A percentile compares a stretch with the other conserved stretches of the same genome.
phyloP scores from a whole-genome alignment of 2,797 vertebrate genomes.

The Pelobates cultripes region DNA sequence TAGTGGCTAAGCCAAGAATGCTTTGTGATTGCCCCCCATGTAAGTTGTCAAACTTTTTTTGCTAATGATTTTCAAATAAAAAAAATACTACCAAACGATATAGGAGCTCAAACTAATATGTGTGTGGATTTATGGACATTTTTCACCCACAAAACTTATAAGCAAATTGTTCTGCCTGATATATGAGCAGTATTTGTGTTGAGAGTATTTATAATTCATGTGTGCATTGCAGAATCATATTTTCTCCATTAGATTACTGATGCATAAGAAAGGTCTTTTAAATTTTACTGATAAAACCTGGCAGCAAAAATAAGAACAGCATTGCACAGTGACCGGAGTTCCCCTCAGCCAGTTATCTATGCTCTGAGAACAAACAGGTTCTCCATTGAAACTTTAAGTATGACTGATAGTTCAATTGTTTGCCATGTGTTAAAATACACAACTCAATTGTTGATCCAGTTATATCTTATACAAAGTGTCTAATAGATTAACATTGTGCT shows the following conservation, averaged over 20 bases:
- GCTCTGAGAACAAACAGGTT: constrained; percentile 23
- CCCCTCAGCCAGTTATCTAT: constrained; percentile 17
- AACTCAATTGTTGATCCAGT: constrained; percentile 5
- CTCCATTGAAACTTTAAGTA: constrained; percentile 16
- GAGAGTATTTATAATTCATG: background rate
- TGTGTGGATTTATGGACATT: background rate
- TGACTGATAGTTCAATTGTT: constrained; percentile 32
- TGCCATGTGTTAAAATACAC: constrained; percentile 27
- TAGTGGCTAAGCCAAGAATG: too few species aligned
- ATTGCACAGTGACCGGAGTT: background rate
- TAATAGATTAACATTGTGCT: constrained; percentile 13
- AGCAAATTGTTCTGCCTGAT: background rate
- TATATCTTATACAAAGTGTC: background rate
- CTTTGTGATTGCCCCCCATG: too few species aligned
- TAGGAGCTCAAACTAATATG: background rate
- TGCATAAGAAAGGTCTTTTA: background rate
- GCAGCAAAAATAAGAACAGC: background rate
- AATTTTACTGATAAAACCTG: background rate
- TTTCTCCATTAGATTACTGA: background rate
- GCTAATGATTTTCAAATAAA: background rate
- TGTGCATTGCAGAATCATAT: background rate
- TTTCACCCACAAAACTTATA: background rate
- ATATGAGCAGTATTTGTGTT: background rate
- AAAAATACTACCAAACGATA: background rate
- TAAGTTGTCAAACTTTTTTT: too few species aligned